Percentiles rank a stretch among this genome's conserved stretches.
Conservation (phyloP, 2,113 vertebrate genomes). For the Narcine bancroftii region DNA sequence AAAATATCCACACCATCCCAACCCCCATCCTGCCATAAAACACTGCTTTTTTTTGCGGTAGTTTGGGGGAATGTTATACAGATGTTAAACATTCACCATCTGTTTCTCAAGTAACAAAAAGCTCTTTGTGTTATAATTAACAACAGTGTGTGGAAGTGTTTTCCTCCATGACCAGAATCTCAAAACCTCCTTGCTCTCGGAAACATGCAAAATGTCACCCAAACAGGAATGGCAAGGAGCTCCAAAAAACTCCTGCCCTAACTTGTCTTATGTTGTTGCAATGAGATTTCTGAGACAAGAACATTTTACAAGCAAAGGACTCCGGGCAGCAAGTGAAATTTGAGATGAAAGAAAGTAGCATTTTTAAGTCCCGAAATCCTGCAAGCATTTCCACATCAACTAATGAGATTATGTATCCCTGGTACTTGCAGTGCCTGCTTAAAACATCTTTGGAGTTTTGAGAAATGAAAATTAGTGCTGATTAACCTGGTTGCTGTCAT, state of each 20-base stretch:
- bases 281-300: neutral
- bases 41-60: neutral
- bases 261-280: neutral
- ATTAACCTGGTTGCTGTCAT: neutral
- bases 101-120: neutral
- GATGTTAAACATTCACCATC: slow-evolving; percentile 32
- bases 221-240: neutral
- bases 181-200: too few species aligned
- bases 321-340: neutral
- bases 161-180: neutral
- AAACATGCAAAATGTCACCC: neutral
- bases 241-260: neutral
- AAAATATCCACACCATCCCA: neutral
- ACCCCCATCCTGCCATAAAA: neutral
- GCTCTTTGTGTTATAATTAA: slow-evolving; percentile 1
- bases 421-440: neutral
- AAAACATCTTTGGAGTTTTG: neutral
- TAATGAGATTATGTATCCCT: neutral
- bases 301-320: neutral
- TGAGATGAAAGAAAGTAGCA: neutral
- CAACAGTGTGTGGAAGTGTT: neutral
- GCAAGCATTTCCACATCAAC: slow-evolving; percentile 6
- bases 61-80: neutral
- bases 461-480: neutral
- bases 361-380: neutral